Conservation (phyloP, 1,140 invertebrate species). For the Triops longicaudatus region DNA sequence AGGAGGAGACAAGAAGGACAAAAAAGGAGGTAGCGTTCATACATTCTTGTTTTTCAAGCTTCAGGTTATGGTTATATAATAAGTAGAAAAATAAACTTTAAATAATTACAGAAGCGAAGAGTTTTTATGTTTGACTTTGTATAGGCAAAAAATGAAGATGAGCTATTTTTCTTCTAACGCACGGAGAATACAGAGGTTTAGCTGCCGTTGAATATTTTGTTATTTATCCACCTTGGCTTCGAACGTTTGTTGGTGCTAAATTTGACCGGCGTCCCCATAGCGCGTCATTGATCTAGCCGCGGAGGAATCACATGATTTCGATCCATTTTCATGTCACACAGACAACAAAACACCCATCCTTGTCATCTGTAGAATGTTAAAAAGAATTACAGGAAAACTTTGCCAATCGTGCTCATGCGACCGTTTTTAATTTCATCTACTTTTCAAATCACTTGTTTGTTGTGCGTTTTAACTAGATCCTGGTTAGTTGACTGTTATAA, state of each 20-base stretch:
- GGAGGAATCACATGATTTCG: background rate
- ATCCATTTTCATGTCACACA: background rate
- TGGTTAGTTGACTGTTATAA: too few species aligned
- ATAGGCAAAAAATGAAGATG: background rate
- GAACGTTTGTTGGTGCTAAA: background rate
- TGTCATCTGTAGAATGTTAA: background rate
- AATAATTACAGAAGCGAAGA: too few species aligned
- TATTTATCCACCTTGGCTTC: background rate
- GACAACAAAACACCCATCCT: background rate
- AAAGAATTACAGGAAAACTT: background rate
- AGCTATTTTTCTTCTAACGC: background rate
- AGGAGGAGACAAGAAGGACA: conserved; percentile 24
- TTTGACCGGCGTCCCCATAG: background rate
- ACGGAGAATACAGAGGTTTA: background rate
- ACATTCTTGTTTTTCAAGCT: background rate
- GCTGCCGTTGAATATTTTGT: background rate
- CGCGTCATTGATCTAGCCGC: background rate
- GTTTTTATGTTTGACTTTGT: background rate
- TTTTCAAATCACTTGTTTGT: too few species aligned
- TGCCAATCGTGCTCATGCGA: background rate
- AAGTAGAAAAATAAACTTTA: too few species aligned
- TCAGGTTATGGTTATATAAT: too few species aligned
- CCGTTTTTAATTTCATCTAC: too few species aligned
- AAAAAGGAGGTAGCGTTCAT: conserved; percentile 25
- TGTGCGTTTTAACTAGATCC: too few species aligned